Conservation (phyloP, 1,140 invertebrate genomes). For the Drosophila sp. region DNA sequence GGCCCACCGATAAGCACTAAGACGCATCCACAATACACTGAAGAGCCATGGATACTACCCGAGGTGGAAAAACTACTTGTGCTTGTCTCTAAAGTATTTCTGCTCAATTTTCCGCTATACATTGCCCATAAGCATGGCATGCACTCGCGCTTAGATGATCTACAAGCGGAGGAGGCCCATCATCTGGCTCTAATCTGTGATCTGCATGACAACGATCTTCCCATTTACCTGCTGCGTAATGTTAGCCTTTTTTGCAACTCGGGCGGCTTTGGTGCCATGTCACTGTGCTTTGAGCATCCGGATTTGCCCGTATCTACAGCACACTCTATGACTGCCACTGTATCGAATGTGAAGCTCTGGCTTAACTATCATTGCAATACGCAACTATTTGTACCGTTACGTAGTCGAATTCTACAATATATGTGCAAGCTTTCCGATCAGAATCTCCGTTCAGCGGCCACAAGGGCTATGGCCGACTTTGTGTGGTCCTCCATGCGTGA, state of each 20-base stretch:
- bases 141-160: conserved; percentile 90
- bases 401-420: conserved; percentile 94
- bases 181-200: conserved; percentile 94
- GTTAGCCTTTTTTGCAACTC: conserved; percentile 96
- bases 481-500: conserved; percentile 97
- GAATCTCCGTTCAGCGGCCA: conserved; percentile 93
- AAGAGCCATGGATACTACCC: conserved; percentile 88
- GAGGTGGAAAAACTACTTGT: conserved; percentile 92
- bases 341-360: conserved; percentile 97
- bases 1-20: conserved; percentile 38
- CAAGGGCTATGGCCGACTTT: conserved; percentile 96
- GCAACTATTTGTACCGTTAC: conserved; percentile 93
- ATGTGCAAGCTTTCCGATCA: conserved; percentile 97
- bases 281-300: conserved; percentile 92
- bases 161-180: conserved; percentile 91
- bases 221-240: conserved; percentile 94
- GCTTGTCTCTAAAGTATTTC: conserved; percentile 92
- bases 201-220: conserved; percentile 96
- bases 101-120: conserved; percentile 96
- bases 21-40: conserved; percentile 68
- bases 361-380: conserved; percentile 95
- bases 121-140: conserved; percentile 95
- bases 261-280: conserved; percentile 94
- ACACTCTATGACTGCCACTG: conserved; percentile 95
- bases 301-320: conserved; percentile 93